Evolutionary conservation across 2,113 vertebrate genomes (phyloP).

Genomic region (Onychorhynchus coronatus): DNA sequence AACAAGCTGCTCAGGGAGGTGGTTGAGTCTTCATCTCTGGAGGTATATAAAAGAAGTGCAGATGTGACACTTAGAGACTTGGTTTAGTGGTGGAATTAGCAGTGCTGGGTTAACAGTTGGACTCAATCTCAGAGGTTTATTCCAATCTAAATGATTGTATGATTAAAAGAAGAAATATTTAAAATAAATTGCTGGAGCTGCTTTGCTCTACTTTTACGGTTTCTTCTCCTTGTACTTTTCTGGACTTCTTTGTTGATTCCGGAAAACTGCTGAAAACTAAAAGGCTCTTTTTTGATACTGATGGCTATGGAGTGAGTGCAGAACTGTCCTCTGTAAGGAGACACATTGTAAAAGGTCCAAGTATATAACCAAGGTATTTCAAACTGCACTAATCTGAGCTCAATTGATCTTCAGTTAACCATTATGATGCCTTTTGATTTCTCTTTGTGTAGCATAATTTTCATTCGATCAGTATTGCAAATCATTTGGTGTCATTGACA

Average conservation of each 20-base stretch:
- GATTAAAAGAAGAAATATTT: not conserved
- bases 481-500: not conserved
- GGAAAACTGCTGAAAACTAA: not conserved
- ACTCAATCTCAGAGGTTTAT: not conserved
- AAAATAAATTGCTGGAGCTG: not conserved
- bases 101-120: not conserved
- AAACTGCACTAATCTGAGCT: not conserved
- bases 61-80: not conserved
- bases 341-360: not conserved
- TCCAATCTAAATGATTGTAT: not conserved
- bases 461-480: not conserved
- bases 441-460: not conserved
- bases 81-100: not conserved
- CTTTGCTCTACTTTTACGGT: not conserved
- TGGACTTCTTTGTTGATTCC: not conserved
- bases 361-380: not conserved
- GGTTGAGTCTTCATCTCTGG: not conserved
- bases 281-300: not conserved
- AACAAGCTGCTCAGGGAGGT: not conserved
- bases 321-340: not conserved
- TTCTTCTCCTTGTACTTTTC: not conserved
- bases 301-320: not conserved
- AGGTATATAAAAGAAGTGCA: not conserved
- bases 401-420: not conserved
- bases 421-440: not conserved